Base-by-base conservation (phyloP, 1,140 invertebrate genomes). In the Zelostemma sp. region DNA sequence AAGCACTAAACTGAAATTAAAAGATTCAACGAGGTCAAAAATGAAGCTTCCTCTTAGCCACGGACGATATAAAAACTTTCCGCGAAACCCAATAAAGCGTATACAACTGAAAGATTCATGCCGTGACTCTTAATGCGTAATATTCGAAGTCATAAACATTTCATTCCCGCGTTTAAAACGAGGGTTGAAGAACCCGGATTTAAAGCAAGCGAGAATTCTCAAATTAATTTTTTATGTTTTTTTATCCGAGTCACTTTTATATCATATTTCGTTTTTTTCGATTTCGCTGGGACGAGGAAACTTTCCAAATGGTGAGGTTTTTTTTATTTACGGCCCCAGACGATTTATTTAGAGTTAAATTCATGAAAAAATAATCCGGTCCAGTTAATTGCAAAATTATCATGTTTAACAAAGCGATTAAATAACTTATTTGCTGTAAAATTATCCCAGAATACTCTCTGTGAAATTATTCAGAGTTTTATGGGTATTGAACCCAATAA, bases 1-100 rank as follows among this genome's bases (percentile, higher is more conserved):
- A 49, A 12, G 56, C 18, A 60, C 28, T 66, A 60, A 60, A 66
- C 59, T 55, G 56, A 60, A 66, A 60, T 66, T 66, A 55, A 66
- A 60, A 66, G 56, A 66, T 66, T 55, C 46, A 66, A 35, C 50
- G 53, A 38, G 51, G 45, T 51, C 45, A 50, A 33, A 66, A 66
- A 66, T 60, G 55, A 60, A 66, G 38, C 40, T 16, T 41, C 33
- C 56, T 56, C 33, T 28, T 8, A 60, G 55, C 50, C 50, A 46
- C 49, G 43, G 43, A 40, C n/a, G 55, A 47, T 48, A 60, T 59
- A 59, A 66, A 49, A 60, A 66, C 47, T 55, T 60, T 43, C 49
- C 49, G 56, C 51, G 17, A 38, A 55, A 50, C 55, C 56, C 59
- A 55, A 66, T 55, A 60, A 59, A 60, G 40, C 25, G 54, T 11